phyloP scores from a whole-genome alignment of 37 sponge, comb jelly and placozoan species.

The Chondrosia reniformis region DNA sequence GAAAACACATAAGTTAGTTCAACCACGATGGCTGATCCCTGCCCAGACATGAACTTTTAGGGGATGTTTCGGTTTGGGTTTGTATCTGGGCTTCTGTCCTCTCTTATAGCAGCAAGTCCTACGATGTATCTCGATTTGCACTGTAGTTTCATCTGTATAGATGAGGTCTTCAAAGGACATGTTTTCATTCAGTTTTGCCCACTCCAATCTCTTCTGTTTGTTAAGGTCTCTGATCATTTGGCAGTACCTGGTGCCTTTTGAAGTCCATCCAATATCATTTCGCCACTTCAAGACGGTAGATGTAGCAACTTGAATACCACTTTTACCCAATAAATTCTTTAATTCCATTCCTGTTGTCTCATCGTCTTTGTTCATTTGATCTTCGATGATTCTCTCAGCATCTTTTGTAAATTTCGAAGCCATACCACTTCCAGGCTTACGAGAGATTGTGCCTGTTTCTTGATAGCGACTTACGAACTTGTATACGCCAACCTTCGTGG shows the following conservation, averaged over 20 bases:
- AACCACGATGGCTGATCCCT: constrained; percentile 8
- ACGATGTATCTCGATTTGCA: constrained; percentile 23
- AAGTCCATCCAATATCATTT: constrained; percentile 21
- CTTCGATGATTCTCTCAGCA: constrained; percentile 11
- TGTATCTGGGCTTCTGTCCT: constrained; percentile 10
- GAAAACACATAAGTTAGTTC: not conserved
- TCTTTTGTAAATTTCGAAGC: not conserved
- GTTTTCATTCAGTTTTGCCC: constrained; percentile 11
- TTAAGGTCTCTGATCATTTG: constrained; percentile 21
- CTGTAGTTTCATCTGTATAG: constrained; percentile 29
- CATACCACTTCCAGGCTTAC: not conserved
- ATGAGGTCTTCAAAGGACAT: constrained; percentile 17
- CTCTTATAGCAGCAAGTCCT: constrained; percentile 7
- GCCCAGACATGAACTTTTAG: constrained; percentile 12
- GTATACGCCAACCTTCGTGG: constrained; percentile 17
- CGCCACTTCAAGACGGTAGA: constrained; percentile 8
- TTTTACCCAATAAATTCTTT: not conserved
- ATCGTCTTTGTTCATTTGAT: constrained; percentile 9
- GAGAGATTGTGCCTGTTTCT: not conserved
- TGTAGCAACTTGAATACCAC: not conserved
- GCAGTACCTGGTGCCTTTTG: constrained; percentile 25
- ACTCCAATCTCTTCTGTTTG: constrained; percentile 16
- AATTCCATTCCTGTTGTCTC: not conserved
- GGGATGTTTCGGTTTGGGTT: constrained; percentile 14
- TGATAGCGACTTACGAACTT: not conserved